Conservation (phyloP, 2,888 invertebrate species). For the Noctua janthina region DNA sequence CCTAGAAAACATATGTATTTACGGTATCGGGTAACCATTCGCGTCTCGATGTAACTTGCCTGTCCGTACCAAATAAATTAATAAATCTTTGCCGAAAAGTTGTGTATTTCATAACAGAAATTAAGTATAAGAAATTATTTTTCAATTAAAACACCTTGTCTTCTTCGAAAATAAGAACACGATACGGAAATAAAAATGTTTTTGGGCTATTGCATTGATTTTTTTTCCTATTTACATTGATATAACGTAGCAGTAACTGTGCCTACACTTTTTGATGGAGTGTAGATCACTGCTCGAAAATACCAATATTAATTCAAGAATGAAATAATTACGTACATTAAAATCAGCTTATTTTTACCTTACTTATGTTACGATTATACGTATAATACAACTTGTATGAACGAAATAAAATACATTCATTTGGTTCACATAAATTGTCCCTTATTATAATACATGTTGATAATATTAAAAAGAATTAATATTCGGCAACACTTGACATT, state of each 20-base stretch:
- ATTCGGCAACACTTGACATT: constrained; percentile 91
- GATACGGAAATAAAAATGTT: constrained; percentile 81
- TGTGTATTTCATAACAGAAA: constrained; percentile 84
- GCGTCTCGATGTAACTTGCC: constrained; percentile 82
- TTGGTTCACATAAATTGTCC: constrained; percentile 76
- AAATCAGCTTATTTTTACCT: constrained; percentile 89
- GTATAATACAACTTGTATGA: constrained; percentile 78
- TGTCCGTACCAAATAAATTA: constrained; percentile 81
- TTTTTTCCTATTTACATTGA: constrained; percentile 85
- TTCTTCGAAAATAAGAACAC: constrained; percentile 78
- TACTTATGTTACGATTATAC: constrained; percentile 88
- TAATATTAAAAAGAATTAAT: constrained; percentile 89
- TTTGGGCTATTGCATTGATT: constrained; percentile 90
- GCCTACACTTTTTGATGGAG: constrained; percentile 46
- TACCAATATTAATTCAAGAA: constrained; percentile 88
- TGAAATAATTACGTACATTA: constrained; percentile 89
- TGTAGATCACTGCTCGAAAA: constrained; percentile 64
- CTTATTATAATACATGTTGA: constrained; percentile 89
- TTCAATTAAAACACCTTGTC: constrained; percentile 72
- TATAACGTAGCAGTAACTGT: constrained; percentile 66
- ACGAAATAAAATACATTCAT: constrained; percentile 67
- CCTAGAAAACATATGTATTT: constrained; percentile 83
- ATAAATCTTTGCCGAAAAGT: constrained; percentile 84
- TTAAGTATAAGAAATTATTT: constrained; percentile 70
- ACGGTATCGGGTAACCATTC: constrained; percentile 83